Conservation (phyloP, 2,888 invertebrate species). For the Dasysyrphus albostriatus region DNA sequence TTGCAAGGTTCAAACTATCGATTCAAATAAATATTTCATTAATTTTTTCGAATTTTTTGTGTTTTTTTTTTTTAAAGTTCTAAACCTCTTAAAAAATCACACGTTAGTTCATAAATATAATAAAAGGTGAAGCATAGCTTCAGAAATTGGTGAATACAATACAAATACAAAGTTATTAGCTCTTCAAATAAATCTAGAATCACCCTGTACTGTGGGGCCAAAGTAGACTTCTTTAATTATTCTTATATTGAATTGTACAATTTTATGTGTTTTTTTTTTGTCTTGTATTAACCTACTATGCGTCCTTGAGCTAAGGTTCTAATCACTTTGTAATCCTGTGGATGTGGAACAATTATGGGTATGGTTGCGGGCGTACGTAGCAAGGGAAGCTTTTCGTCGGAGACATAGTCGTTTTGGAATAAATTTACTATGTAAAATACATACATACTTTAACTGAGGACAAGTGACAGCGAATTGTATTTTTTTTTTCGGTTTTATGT, state of each 20-base stretch:
- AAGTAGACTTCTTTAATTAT: neutral
- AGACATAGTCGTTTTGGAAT: neutral
- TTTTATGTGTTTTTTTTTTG: neutral
- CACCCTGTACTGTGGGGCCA: neutral
- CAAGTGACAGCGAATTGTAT: neutral
- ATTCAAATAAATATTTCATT: no score
- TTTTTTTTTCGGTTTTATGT: neutral
- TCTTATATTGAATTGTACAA: neutral
- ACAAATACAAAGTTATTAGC: no score
- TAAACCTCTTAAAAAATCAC: no score
- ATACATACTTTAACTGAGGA: neutral
- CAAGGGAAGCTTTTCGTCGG: neutral
- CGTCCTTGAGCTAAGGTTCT: neutral
- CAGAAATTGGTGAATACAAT: no score
- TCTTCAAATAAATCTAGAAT: neutral
- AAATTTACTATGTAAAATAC: constrained; percentile 3
- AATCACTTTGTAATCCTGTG: neutral
- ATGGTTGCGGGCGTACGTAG: no score
- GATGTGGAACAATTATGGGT: no score
- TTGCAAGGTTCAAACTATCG: no score
- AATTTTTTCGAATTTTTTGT: no score
- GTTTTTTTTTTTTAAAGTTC: no score
- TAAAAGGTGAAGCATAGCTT: no score
- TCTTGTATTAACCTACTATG: neutral
- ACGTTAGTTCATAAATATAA: no score